Conservation (phyloP, 1,140 invertebrate genomes). For the Polypedilum pembai region DNA sequence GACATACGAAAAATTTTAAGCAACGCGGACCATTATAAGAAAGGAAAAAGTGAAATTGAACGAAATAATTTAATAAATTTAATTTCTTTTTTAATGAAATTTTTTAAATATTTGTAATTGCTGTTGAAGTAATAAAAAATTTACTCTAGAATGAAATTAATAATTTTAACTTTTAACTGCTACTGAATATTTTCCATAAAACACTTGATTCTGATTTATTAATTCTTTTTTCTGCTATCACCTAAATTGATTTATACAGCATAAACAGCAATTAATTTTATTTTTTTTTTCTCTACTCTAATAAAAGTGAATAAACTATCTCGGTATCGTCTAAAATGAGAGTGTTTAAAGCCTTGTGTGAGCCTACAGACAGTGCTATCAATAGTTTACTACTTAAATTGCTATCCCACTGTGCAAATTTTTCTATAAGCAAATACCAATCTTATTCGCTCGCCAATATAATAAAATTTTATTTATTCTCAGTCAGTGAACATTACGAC, state of each 20-base stretch:
- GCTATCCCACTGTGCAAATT: slow-evolving; percentile 22
- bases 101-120: background rate
- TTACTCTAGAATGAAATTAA: too few relatives aligned
- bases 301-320: too few relatives aligned
- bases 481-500: background rate
- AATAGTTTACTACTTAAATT: slow-evolving; percentile 21
- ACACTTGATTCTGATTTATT: too few relatives aligned
- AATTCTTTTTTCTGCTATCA: too few relatives aligned
- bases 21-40: background rate
- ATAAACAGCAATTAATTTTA: too few relatives aligned
- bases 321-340: too few relatives aligned
- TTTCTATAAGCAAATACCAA: background rate
- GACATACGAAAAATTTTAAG: background rate
- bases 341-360: too few relatives aligned
- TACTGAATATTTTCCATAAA: too few relatives aligned
- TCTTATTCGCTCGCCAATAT: background rate
- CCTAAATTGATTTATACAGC: too few relatives aligned
- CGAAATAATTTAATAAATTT: slow-evolving; percentile 1
- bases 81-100: background rate
- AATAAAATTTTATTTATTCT: slow-evolving; percentile 10
- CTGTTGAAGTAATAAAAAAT: background rate
- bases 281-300: too few relatives aligned
- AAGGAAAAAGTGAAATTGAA: slow-evolving; percentile 5
- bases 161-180: too few relatives aligned
- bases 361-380: background rate